Evolutionary conservation across 2,113 vertebrate genomes (phyloP).

Genomic region (Lepus europaeus): DNA sequence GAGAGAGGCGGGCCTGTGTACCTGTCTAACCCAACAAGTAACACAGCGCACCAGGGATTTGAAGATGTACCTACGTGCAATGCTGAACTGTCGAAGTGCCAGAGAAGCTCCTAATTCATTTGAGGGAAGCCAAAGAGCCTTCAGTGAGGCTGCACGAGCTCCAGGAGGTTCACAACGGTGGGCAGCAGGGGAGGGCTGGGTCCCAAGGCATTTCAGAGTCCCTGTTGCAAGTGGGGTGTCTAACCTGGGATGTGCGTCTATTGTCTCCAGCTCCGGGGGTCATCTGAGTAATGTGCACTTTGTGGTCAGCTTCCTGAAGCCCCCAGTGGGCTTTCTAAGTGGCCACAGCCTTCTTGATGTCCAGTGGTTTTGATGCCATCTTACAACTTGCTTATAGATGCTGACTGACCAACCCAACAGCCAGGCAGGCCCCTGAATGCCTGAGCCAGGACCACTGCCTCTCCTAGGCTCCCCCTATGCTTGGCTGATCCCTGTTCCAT

Average conservation of each 20-base stretch:
- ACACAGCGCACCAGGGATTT: not conserved
- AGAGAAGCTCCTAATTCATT: not conserved
- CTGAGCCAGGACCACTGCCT: too few relatives aligned
- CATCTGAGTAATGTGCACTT: too few relatives aligned
- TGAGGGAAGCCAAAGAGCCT: not conserved
- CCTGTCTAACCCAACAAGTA: not conserved
- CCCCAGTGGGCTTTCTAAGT: not conserved
- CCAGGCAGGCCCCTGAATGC: not conserved
- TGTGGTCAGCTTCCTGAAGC: not conserved
- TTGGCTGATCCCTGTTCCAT: not conserved
- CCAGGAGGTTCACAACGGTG: fast-evolving
- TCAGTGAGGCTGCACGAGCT: not conserved
- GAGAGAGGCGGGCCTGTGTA: not conserved
- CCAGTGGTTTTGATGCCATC: not conserved
- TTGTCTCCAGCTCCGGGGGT: too few relatives aligned
- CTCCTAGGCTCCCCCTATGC: not conserved
- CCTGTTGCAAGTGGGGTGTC: too few relatives aligned
- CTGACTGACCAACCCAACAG: fast-evolving
- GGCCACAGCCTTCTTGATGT: not conserved
- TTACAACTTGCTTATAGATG: not conserved
- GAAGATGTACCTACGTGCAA: not conserved
- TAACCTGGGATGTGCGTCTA: fast-evolving
- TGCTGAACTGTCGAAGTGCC: not conserved
- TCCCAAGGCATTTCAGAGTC: not conserved
- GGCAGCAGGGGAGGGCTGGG: not conserved